These are phyloP conservation scores for Ichneumoninae sp. DNA, from an alignment of 2,888 invertebrate genomes.

Conservation along the genomic window DNA sequence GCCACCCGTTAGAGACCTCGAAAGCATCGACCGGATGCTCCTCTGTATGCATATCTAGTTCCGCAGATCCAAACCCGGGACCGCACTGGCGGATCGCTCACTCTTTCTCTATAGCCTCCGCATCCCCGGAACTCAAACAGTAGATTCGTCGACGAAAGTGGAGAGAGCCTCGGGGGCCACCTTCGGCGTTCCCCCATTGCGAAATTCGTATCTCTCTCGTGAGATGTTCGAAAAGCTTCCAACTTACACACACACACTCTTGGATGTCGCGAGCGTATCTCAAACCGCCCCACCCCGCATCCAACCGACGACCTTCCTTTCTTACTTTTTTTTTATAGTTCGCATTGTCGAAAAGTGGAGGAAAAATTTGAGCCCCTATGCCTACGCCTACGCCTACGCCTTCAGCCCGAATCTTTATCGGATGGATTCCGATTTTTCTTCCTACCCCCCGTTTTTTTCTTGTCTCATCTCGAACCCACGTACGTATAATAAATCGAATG, in stretches of 20 bases:
- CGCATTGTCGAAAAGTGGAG: constrained; percentile 41
- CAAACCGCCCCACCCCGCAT: not conserved
- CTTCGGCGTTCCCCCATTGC: constrained; percentile 39
- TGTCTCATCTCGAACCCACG: not conserved
- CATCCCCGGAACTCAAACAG: constrained; percentile 55
- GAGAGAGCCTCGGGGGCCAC: constrained; percentile 38
- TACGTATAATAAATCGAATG: constrained; percentile 49
- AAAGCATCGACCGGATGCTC: constrained; percentile 23
- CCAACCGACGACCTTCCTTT: not conserved
- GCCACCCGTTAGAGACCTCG: constrained; percentile 13
- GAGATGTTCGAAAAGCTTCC: constrained; percentile 25
- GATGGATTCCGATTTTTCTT: constrained; percentile 32
- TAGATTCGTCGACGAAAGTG: constrained; percentile 22
- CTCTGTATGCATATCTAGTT: constrained; percentile 47
- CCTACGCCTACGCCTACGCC: too few relatives aligned
- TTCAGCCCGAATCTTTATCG: not conserved
- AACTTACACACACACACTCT: constrained; percentile 25
- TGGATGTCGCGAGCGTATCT: not conserved
- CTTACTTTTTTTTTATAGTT: constrained; percentile 8
- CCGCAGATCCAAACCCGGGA: constrained; percentile 37
- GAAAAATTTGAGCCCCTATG: constrained; percentile 14
- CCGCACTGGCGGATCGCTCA: constrained; percentile 46
- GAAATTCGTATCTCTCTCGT: constrained; percentile 52
- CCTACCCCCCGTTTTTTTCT: not conserved
- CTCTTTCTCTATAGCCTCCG: constrained; percentile 35